phyloP scores from a whole-genome alignment of 2,113 vertebrate genomes.

The Carollia perspicillata region DNA sequence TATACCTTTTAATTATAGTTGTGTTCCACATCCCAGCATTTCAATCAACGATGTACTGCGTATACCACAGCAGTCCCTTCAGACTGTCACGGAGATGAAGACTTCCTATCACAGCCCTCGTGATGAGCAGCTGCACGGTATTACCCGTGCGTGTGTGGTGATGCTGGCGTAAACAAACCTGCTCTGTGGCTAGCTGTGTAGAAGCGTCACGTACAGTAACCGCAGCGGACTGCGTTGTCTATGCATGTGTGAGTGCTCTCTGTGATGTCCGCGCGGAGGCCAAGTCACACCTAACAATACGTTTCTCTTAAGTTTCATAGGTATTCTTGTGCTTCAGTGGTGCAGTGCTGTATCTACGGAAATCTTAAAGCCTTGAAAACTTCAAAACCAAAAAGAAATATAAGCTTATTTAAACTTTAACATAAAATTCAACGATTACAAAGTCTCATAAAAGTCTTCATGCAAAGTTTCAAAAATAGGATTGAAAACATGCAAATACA shows the following conservation, averaged over 20 bases:
- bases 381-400: conserved; percentile 27
- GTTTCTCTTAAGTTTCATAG: too few relatives aligned
- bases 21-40: too few relatives aligned
- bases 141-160: background rate
- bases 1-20: background rate
- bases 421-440: background rate
- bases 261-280: background rate
- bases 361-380: background rate
- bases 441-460: background rate
- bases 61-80: background rate
- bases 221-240: background rate
- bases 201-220: background rate
- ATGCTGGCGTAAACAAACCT: background rate
- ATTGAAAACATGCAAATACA: conserved; percentile 11
- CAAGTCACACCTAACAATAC: too few relatives aligned
- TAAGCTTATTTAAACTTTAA: background rate
- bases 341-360: background rate
- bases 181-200: background rate
- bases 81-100: background rate
- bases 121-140: background rate
- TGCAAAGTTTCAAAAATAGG: background rate
- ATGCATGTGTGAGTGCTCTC: background rate
- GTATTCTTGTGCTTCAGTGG: background rate
- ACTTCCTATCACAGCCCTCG: background rate
- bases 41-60: background rate